Base-by-base conservation (phyloP, 1,140 invertebrate species). In the Zaprionus kolodkinae region DNA sequence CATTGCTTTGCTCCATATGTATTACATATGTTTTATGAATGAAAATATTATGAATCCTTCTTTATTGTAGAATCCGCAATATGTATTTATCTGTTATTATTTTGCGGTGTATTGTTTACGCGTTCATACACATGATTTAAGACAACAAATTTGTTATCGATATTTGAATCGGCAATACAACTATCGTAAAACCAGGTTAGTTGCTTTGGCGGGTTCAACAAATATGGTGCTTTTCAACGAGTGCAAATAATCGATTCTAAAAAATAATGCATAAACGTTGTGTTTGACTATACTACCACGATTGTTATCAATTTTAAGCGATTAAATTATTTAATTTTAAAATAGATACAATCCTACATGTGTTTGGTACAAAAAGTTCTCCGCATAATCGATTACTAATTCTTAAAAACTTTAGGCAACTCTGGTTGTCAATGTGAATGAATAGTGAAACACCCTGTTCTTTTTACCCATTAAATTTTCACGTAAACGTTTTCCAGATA, bases 401-500 rank as follows among this genome's bases (percentile, higher is more conserved):
- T 45, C n/a, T 9, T 2, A 68, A 17, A 35, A 13, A 27, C 27
- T 10, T 6, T 15, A 33, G 17, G 10, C 67, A 69, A 21, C 59
- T 35, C 59, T 55, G n/a, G 1, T 12, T 70, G 27, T 62, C 65
- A 68, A 12, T 50, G 43, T 63, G 27, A 63, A 45, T 17, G 59
- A 60, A 27, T 43, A 50, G n/a, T 50, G 36, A 21, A 61, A 50
- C 76, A 69, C 82, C 64, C 82, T 78, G 82, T 76, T 1, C 57
- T 67, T 59, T 52, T 57, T 77, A 67, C 56, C 35, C 33, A 67
- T 56, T 66, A 80, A 80, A 57, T 84, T 85, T 85, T 84, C 80
- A 79, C 65, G 36, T 57, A 88, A 88, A 80, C 84, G 76, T 88
- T 88, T 71, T 76, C 62, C 73, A 54, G 56, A 67, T 50, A 72